Base-by-base conservation (phyloP, 2,888 invertebrate species). In the Lamellibrachia columna region DNA sequence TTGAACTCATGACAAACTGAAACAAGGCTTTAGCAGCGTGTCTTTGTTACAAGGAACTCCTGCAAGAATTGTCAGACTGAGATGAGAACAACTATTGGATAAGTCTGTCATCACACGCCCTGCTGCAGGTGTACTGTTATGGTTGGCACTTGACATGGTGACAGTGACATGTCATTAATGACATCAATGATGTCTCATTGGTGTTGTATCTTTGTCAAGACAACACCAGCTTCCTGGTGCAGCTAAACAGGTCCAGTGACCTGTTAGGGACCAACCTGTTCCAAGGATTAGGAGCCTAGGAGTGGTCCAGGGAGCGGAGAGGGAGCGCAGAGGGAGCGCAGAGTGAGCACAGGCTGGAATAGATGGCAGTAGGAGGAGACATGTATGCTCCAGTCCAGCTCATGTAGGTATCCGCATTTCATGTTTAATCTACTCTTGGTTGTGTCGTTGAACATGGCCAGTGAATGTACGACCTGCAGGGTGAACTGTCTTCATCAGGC, bases 81-180 rank as follows among this genome's bases (percentile, higher is more conserved):
- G 75, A 22, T 6, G 6, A 22, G 22, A 15, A 3, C 75, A 15
- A 6, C 6, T n/a, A 22, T 11, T 22, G 75, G 75, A 75, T 22
- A 15, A 22, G 75, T 75, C 75, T 22, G 22, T 1, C 55, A 9
- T 55, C 55, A 55, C 3, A 55, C 9, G 3, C 55, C 40, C 9
- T 55, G 55, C 22, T 7, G 22, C 60, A 15, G 3, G n/a, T 6
- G 6, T 11, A 75, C 75, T 22, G 15, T 22, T n/a, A 75, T 75
- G 75, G 75, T 75, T 75, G 75, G n/a, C 75, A 75, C 75, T 75
- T 75, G 75, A 75, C 75, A 22, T 75, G 75, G 75, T 75, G 75
- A 75, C 75, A 22, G 55, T 55, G 55, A 9, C 6, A 6, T 75
- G 75, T 75, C 75, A 75, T n/a, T 15, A 75, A 22, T 75, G 75